Percentiles rank a stretch among this genome's conserved stretches.
Evolutionary conservation across 1,140 invertebrate species (phyloP).

Genomic region (Reticulitermes speratus): DNA sequence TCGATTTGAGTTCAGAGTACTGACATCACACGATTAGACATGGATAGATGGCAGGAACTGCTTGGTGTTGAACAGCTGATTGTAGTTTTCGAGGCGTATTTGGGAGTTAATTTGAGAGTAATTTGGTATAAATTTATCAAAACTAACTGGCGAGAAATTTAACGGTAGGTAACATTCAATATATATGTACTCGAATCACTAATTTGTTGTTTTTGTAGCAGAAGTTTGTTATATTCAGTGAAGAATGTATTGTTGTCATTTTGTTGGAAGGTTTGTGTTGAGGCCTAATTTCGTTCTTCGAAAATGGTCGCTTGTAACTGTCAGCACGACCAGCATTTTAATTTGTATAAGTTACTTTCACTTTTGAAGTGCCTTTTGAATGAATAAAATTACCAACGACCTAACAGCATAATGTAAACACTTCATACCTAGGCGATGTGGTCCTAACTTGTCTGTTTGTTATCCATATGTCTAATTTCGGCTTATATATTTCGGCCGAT

Average conservation of each 20-base stretch:
- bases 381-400: not conserved
- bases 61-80: conserved; percentile 32
- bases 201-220: not conserved
- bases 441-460: not conserved
- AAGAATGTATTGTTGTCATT: not conserved
- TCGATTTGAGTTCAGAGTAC: not conserved
- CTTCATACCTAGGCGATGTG: not conserved
- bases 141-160: not conserved
- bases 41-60: conserved; percentile 28
- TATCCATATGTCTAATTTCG: not conserved
- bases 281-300: conserved; percentile 18
- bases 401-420: not conserved
- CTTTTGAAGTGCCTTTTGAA: not conserved
- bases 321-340: conserved; percentile 21
- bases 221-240: not conserved
- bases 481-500: not conserved
- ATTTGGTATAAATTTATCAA: not conserved
- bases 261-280: not conserved
- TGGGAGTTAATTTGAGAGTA: not conserved
- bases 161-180: not conserved
- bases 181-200: not conserved
- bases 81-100: conserved; percentile 20
- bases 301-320: conserved; percentile 26
- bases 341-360: not conserved
- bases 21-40: not conserved